Evolutionary conservation across 2,888 invertebrate genomes (phyloP).

Genomic region (Frankliniella fusca): DNA sequence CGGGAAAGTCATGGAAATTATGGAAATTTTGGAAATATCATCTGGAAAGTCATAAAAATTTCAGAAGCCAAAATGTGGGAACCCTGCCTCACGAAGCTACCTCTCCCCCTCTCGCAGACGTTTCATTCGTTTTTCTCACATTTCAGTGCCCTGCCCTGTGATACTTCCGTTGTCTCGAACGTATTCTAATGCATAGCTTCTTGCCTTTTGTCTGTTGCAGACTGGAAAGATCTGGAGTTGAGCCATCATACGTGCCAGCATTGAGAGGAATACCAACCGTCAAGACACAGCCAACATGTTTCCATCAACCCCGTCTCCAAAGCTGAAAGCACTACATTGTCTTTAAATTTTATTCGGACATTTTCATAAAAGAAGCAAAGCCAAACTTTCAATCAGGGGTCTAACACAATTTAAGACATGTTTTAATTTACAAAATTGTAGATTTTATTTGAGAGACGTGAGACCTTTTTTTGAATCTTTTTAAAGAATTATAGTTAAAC

Average conservation of each 20-base stretch:
- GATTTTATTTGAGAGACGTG: neutral
- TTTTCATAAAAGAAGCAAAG: no score
- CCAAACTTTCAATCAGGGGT: no score
- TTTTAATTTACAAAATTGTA: no score
- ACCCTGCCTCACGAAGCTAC: no score
- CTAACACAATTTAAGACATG: no score
- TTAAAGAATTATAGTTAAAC: neutral
- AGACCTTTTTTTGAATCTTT: neutral
- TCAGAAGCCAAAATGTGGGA: no score
- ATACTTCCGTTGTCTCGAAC: neutral
- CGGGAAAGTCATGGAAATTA: no score
- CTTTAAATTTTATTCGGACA: neutral
- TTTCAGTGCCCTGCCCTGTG: neutral
- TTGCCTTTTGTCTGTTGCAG: neutral
- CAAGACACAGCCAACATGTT: neutral
- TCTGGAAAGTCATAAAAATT: no score
- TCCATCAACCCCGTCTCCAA: neutral
- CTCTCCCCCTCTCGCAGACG: no score
- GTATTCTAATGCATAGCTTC: neutral
- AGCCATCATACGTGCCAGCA: neutral
- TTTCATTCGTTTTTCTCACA: no score
- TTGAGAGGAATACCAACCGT: neutral
- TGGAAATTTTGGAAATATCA: no score
- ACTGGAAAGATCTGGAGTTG: neutral
- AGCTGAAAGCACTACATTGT: neutral